phyloP scores from a whole-genome alignment of 2,888 invertebrate species.

The Andricus curvator region DNA sequence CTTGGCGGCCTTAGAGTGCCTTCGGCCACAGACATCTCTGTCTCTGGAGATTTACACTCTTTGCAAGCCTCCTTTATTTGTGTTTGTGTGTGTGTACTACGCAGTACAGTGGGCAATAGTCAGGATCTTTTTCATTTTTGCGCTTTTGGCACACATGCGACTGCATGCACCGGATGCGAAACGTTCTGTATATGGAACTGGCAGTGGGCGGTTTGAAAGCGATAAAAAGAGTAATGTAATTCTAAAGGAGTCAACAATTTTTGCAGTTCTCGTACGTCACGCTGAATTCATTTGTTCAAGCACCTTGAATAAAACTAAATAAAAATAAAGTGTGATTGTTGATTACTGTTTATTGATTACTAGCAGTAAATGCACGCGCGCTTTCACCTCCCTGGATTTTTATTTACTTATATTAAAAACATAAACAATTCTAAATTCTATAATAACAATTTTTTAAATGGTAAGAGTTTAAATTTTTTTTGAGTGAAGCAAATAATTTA shows the following conservation, averaged over 20 bases:
- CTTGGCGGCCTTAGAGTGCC: conserved; percentile 51
- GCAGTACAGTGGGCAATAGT: conserved; percentile 1
- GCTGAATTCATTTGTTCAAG: background rate
- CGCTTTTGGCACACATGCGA: background rate
- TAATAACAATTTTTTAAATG: too few species aligned
- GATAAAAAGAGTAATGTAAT: conserved; percentile 5
- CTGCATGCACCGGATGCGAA: background rate
- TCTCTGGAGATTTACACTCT: conserved; percentile 71
- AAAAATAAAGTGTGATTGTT: too few species aligned
- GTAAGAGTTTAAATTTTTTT: too few species aligned
- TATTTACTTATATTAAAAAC: too few species aligned
- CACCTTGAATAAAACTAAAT: background rate
- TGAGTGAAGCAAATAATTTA: too few species aligned
- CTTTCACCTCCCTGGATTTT: too few species aligned
- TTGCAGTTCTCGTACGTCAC: background rate
- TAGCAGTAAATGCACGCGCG: too few species aligned
- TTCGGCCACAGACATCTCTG: conserved; percentile 67
- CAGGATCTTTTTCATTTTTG: conserved; percentile 5
- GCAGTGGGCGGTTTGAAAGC: conserved; percentile 5
- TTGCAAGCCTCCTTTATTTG: conserved; percentile 49
- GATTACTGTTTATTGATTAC: too few species aligned
- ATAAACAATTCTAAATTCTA: too few species aligned
- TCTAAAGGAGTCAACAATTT: background rate
- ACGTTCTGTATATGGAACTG: background rate
- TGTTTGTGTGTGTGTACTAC: conserved; percentile 46